Base-by-base conservation (phyloP, 2,113 vertebrate species). In the Anguilla rostrata region DNA sequence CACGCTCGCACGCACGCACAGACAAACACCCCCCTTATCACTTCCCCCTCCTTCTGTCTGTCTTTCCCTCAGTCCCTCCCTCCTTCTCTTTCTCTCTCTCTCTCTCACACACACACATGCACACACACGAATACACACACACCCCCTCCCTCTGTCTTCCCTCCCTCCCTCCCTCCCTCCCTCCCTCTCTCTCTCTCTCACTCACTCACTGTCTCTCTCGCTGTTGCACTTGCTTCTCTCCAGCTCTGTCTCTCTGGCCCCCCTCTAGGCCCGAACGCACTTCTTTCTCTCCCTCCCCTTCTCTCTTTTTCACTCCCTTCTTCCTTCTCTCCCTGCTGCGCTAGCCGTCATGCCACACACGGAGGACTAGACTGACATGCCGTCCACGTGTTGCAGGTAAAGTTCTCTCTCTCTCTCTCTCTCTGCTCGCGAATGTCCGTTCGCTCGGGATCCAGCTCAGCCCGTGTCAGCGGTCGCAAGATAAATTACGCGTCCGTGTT, bases 251-350 rank as follows among this genome's bases (percentile, higher is more conserved):
- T 88, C 85, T 83, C 78, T 88, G 41, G 75, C 43, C 78, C 88
- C 53, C 60, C 86, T 91, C 60, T 83, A 80, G 78, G 63, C 60
- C 87, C 84, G 63, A 75, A 71, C 53, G 86, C 56, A 83, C 83
- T 93, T 95, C 41, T 93, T 93, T 93, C 93, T 91, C 83, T 60
- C 83, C 78, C 39, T 39, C 81, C 87, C 4, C 43, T 46, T n/a
- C 34, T 18, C 87, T 60, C 34, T 60, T 26, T n/a, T 29, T 20
- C 8, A 15, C 6, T 18, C 43, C 20, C 81, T 6, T 41, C 43
- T 81, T 29, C 56, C 22, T 26, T 81, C n/a, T 40, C 63, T 81
- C 82, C 57, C 41, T 71, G 43, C 56, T 66, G 53, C 71, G 39
- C 75, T 53, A 49, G 39, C 39, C 53, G n/a, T 81, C 84, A 78